Evolutionary conservation across 1,140 invertebrate species (phyloP).

Genomic region (Hormaphis cornu): DNA sequence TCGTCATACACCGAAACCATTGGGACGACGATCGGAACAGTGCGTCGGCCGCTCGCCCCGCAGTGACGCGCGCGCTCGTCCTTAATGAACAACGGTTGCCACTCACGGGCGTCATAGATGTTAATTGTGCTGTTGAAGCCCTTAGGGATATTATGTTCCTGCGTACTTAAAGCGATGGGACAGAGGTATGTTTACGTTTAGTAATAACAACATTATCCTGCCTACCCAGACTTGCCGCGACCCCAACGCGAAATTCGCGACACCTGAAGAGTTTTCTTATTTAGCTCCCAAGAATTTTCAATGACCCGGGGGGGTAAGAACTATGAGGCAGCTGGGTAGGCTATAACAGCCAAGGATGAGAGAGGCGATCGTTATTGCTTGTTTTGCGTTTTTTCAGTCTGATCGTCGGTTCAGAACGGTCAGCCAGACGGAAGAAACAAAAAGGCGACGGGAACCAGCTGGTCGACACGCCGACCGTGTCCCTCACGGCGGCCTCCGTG

Average conservation of each 20-base stretch:
- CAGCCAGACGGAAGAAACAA: constrained; percentile 19
- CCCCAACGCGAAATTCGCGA: too few relatives aligned
- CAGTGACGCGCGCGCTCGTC: not conserved
- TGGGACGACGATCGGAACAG: too few relatives aligned
- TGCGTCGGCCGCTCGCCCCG: not conserved
- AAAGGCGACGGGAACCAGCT: not conserved
- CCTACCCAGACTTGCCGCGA: too few relatives aligned
- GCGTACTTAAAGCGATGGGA: constrained; percentile 25
- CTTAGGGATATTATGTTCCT: constrained; percentile 30
- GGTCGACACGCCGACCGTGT: constrained; percentile 11
- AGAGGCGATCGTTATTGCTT: too few relatives aligned
- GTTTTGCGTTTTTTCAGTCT: not conserved
- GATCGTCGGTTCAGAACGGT: constrained; percentile 10
- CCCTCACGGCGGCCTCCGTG: constrained; percentile 16
- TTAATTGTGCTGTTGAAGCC: constrained; percentile 21
- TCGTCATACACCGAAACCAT: too few relatives aligned
- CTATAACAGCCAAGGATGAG: too few relatives aligned
- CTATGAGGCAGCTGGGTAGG: too few relatives aligned
- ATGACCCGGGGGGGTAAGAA: too few relatives aligned
- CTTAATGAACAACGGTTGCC: constrained; percentile 5
- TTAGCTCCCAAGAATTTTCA: too few relatives aligned
- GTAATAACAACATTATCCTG: too few relatives aligned
- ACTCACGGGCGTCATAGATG: constrained; percentile 8
- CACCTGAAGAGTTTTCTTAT: too few relatives aligned
- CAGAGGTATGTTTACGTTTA: constrained; percentile 1